Conservation (phyloP, 53 echinoderm and acorn worm genomes). For the Zoroaster sp. region DNA sequence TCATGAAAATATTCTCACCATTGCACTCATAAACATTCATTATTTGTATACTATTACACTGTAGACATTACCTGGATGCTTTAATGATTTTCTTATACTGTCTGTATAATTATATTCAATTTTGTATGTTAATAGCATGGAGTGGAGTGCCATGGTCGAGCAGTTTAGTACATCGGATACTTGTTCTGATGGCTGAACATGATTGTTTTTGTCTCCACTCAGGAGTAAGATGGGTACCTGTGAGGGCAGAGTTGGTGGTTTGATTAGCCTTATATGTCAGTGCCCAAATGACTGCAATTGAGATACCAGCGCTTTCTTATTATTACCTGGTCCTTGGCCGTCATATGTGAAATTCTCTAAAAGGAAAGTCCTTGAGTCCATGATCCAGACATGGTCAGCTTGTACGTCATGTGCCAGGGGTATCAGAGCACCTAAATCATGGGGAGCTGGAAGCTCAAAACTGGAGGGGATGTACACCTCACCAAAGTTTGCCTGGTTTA, state of each 20-base stretch:
- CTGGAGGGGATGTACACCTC: constrained; percentile 49
- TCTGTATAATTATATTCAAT: no score
- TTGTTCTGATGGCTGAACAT: no score
- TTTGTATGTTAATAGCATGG: no score
- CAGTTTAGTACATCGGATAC: no score
- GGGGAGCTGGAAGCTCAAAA: constrained; percentile 48
- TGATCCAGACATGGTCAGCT: constrained; percentile 33
- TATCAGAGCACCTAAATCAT: constrained; percentile 34
- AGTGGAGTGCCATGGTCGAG: no score
- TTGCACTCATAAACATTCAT: no score
- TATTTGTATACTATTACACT: no score
- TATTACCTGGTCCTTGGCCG: constrained; percentile 70
- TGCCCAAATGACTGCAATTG: not conserved
- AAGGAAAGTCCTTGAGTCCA: constrained; percentile 52
- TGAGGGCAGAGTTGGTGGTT: not conserved
- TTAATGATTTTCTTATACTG: no score
- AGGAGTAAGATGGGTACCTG: no score
- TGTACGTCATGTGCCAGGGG: constrained; percentile 1
- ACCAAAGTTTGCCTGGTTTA: constrained; percentile 74
- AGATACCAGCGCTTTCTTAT: not conserved
- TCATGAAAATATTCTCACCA: no score
- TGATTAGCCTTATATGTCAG: not conserved
- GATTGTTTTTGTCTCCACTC: no score
- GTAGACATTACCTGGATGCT: no score
- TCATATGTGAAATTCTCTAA: constrained; percentile 67